Base-by-base conservation (phyloP, 2,113 vertebrate genomes). In the Arizona elegans region DNA sequence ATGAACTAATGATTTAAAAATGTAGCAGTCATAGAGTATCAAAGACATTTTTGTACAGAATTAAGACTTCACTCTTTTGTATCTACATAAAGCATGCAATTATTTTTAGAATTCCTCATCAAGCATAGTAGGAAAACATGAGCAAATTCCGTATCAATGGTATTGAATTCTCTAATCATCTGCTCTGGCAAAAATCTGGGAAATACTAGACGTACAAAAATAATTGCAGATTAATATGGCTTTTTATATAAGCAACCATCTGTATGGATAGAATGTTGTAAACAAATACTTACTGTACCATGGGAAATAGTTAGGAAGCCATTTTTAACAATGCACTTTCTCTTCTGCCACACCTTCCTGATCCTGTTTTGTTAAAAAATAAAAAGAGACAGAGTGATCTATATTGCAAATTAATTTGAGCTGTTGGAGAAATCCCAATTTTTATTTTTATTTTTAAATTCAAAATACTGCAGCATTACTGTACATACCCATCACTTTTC, bases 271-370 rank as follows among this genome's bases (percentile, higher is more conserved):
- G 95, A 97, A 95, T 92, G 94, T 90, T 89, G 89, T 96, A 97
- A 97, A 97, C 87, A 95, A 94, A 96, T 97, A 98, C 98, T 98
- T 97, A 99, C 99, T 90, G 98, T 99, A 95, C 99, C 99, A 89
- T 99, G 99, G 90, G 98, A 98, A 96, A 99, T 99, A 86, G 98
- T 99, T 95, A 99, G 98, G 96, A 98, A 99, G 19, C 99, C 99
- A 87, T 99, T 99, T 96, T 97, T 99, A 94, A 99, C 99, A 0
- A 98, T 98, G 94, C 99, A 99, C 91, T 99, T 99, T 96, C 99
- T 98, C 96, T 99, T 99, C 97, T 99, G 99, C 99, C 99, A 99
- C 70, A 99, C 98, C 96, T 99, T 99, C 96, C 99, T 98, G 97
- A 99, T 98, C 88, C 99, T 99, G 92, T 55, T 94, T 95, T 81